phyloP scores from a whole-genome alignment of 1,140 invertebrate genomes.

The Neodiprion virginianus region DNA sequence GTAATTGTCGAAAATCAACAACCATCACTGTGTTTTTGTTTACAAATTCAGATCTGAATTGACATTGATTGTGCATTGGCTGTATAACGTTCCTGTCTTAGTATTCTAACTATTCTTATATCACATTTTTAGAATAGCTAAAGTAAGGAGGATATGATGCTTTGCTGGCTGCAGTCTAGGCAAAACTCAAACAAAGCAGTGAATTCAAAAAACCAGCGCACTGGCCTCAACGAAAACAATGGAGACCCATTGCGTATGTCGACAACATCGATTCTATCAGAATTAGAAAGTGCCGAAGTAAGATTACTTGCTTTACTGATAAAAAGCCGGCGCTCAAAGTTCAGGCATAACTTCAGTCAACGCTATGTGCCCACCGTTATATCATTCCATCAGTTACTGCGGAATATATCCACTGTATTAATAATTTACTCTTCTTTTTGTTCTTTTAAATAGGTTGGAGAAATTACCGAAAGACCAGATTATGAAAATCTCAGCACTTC shows the following conservation, averaged over 20 bases:
- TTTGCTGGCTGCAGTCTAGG: conserved; percentile 35
- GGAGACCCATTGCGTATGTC: conserved; percentile 41
- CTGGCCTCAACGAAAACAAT: conserved; percentile 30
- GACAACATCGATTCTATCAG: conserved; percentile 49
- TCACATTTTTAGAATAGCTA: background rate
- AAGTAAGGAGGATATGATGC: conserved; percentile 4
- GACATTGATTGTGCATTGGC: too few species aligned
- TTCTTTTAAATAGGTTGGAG: conserved; percentile 65
- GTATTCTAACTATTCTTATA: background rate
- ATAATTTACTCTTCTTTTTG: background rate
- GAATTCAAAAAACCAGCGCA: conserved; percentile 44
- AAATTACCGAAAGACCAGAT: conserved; percentile 70
- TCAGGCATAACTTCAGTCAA: background rate
- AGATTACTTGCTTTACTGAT: conserved; percentile 21
- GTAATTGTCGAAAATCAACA: too few species aligned
- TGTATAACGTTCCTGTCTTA: too few species aligned
- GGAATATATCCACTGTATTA: too few species aligned
- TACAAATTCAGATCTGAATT: too few species aligned
- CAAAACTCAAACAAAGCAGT: conserved; percentile 37
- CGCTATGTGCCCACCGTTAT: too few species aligned
- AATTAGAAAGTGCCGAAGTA: conserved; percentile 57
- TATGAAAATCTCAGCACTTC: conserved; percentile 74
- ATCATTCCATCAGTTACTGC: too few species aligned
- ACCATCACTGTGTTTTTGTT: too few species aligned
- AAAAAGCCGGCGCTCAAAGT: conserved; percentile 5